Evolutionary conservation across 2,888 invertebrate species (phyloP).

Genomic region (Stenodema calcarata): DNA sequence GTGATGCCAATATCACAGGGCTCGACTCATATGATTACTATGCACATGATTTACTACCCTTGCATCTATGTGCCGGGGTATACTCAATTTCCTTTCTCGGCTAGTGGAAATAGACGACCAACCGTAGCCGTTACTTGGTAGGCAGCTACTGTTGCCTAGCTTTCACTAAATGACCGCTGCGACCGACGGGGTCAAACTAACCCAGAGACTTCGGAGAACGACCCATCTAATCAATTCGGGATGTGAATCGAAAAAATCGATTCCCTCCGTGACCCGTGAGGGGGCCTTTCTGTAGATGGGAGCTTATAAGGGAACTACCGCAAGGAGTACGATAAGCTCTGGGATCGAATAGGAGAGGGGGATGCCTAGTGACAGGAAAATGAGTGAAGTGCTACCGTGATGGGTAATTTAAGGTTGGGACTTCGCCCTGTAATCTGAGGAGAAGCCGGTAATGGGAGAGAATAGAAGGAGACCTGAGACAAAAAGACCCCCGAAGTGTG

Average conservation of each 20-base stretch:
- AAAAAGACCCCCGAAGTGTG: constrained; percentile 39
- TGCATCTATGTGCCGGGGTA: too few species aligned
- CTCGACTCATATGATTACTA: too few species aligned
- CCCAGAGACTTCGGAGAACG: background rate
- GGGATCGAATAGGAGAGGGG: background rate
- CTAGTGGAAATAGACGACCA: background rate
- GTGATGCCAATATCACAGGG: too few species aligned
- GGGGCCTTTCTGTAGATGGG: background rate
- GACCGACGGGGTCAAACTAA: background rate
- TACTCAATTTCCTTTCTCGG: too few species aligned
- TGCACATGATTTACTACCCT: too few species aligned
- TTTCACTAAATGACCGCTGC: background rate
- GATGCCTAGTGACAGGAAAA: constrained; percentile 40
- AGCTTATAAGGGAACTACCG: background rate
- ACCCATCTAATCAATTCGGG: background rate
- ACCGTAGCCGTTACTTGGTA: background rate
- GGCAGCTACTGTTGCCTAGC: background rate
- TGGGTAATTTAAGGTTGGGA: constrained; percentile 45
- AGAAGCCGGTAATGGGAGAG: constrained; percentile 44
- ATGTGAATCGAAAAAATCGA: constrained; percentile 28
- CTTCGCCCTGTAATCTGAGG: constrained; percentile 40
- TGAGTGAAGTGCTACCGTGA: constrained; percentile 48
- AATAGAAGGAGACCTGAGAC: constrained; percentile 38
- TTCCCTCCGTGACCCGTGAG: constrained; percentile 22
- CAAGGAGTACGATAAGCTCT: background rate